Evolutionary conservation across 1,140 invertebrate genomes (phyloP).

Genomic region (Drosophila funebris): DNA sequence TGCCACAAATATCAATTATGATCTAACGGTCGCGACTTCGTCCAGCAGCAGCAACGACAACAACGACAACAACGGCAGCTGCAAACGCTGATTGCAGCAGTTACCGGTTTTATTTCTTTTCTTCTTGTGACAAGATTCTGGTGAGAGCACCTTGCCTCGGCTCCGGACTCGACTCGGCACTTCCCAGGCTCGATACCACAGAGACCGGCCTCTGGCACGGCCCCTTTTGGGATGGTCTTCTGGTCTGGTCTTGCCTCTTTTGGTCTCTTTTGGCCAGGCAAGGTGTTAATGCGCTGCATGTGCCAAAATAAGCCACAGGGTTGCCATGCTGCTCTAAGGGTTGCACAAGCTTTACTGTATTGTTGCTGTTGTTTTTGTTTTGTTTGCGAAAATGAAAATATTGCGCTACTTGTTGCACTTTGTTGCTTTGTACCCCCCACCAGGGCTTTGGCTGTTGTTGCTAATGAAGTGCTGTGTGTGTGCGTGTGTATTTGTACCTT

Average conservation of each 20-base stretch:
- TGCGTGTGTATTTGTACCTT: neutral
- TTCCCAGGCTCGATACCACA: conserved; percentile 59
- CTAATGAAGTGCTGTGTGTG: conserved; percentile 32
- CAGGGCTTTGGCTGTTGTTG: neutral
- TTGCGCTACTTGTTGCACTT: conserved; percentile 69
- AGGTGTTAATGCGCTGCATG: conserved; percentile 65
- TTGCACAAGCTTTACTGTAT: neutral
- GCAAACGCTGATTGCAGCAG: neutral
- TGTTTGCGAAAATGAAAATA: conserved; percentile 37
- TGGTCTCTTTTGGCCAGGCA: neutral
- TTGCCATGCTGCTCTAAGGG: conserved; percentile 38
- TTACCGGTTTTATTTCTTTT: conserved; percentile 17
- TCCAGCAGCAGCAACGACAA: conserved; percentile 10
- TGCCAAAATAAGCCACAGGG: conserved; percentile 59
- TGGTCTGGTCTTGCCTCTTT: neutral
- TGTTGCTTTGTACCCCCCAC: neutral
- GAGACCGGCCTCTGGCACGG: conserved; percentile 4
- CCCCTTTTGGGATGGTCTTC: neutral
- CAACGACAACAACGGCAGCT: neutral
- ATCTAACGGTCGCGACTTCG: conserved; percentile 42
- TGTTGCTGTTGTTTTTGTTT: conserved; percentile 20
- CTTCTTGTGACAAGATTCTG: no score
- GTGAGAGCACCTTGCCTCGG: neutral
- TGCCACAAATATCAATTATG: conserved; percentile 46
- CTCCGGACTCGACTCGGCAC: conserved; percentile 27